These are phyloP conservation scores for Oligia strigilis DNA, from an alignment of 2,888 invertebrate species.

Conservation along the genomic window DNA sequence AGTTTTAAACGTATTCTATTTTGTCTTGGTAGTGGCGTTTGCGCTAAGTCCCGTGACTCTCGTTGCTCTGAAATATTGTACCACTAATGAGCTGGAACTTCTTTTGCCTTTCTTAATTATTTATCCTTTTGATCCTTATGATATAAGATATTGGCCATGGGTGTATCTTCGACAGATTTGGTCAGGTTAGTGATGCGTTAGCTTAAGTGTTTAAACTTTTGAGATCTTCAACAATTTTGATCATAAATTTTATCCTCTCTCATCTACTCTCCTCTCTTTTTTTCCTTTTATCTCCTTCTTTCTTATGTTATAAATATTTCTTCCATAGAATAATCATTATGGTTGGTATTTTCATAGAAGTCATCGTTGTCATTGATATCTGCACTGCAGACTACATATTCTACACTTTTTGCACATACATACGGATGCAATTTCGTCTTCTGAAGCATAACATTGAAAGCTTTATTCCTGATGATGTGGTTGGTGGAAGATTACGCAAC, in stretches of 20 bases:
- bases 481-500: conserved; percentile 27
- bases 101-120: conserved; percentile 75
- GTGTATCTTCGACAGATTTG: conserved; percentile 79
- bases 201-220: background rate
- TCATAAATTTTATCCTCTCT: background rate
- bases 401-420: conserved; percentile 76
- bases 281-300: no score
- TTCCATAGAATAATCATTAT: background rate
- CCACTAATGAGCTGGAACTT: conserved; percentile 70
- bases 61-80: conserved; percentile 72
- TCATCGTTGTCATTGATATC: conserved; percentile 67
- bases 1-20: conserved; percentile 70
- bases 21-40: conserved; percentile 68
- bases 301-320: background rate
- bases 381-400: conserved; percentile 74
- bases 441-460: conserved; percentile 71
- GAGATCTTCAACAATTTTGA: background rate
- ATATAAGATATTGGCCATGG: conserved; percentile 76
- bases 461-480: conserved; percentile 59
- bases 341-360: conserved; percentile 65
- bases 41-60: conserved; percentile 71
- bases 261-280: background rate
- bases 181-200: conserved; percentile 74
- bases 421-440: conserved; percentile 77
- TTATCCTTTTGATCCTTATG: conserved; percentile 81